Evolutionary conservation across 2,797 vertebrate genomes (phyloP).

Genomic region (Cygnus olor): DNA sequence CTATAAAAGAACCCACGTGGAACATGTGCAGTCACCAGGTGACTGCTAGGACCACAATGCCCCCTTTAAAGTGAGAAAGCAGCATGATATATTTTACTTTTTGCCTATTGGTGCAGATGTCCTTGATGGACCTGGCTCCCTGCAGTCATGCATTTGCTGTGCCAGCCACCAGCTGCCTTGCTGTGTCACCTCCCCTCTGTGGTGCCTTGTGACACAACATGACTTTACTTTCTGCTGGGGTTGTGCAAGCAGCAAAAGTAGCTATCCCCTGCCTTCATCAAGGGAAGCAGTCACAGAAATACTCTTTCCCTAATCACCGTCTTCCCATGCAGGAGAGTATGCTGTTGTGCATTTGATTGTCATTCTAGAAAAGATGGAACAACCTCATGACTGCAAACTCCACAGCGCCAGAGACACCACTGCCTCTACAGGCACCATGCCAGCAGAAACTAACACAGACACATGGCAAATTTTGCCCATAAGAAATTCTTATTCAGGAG

Average conservation of each 20-base stretch:
- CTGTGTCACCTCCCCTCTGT: not conserved
- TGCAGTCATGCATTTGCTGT: not conserved
- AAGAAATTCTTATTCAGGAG: not conserved
- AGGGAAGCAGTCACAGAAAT: not conserved
- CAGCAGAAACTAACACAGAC: not conserved
- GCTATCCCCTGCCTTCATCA: fast-evolving
- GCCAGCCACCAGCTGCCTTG: not conserved
- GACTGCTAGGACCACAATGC: fast-evolving
- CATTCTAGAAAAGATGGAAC: not conserved
- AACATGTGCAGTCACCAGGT: not conserved
- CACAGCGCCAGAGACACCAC: not conserved
- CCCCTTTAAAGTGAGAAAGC: not conserved
- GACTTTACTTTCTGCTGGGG: not conserved
- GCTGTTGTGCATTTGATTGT: not conserved
- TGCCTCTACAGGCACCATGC: not conserved
- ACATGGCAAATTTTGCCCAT: not conserved
- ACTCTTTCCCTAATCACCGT: not conserved
- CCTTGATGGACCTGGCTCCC: not conserved
- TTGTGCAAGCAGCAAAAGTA: not conserved
- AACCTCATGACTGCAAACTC: not conserved
- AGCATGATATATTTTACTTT: not conserved
- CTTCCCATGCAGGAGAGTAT: not conserved
- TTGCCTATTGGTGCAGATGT: not conserved
- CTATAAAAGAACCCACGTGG: not conserved
- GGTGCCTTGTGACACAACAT: not conserved